Evolutionary conservation across 2,113 vertebrate genomes (phyloP).

Genomic region (Phoxinus phoxinus): DNA sequence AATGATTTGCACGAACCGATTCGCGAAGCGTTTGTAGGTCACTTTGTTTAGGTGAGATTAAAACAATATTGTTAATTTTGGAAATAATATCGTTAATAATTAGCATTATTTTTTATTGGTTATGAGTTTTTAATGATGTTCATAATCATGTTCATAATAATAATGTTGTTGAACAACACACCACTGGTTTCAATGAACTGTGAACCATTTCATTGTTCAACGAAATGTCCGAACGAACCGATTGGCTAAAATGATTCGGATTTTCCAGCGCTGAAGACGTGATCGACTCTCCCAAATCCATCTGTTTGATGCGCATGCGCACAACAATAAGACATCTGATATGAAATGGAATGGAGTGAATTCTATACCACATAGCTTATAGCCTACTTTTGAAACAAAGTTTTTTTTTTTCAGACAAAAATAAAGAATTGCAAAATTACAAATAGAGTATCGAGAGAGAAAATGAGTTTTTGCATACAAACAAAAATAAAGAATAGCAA

Average conservation of each 20-base stretch:
- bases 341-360: too few species aligned
- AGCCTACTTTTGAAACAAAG: too few species aligned
- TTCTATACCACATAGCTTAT: too few species aligned
- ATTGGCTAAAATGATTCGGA: not conserved
- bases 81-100: not conserved
- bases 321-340: not conserved
- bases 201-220: not conserved
- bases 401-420: too few species aligned
- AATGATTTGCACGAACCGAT: not conserved
- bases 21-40: not conserved
- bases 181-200: not conserved
- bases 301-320: constrained; percentile 11
- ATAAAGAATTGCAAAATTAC: too few species aligned
- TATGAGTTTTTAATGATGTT: not conserved
- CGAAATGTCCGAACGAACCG: constrained; percentile 8
- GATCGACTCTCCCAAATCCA: not conserved
- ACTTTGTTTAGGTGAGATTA: not conserved
- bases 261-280: not conserved
- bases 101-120: not conserved
- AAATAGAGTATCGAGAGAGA: too few species aligned
- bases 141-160: not conserved
- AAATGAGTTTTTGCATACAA: too few species aligned
- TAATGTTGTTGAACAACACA: not conserved
- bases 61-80: not conserved
- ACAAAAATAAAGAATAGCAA: too few species aligned